These are phyloP conservation scores for Neosalanx taihuensis DNA, from an alignment of 2,797 vertebrate species.

Conservation along the genomic window DNA sequence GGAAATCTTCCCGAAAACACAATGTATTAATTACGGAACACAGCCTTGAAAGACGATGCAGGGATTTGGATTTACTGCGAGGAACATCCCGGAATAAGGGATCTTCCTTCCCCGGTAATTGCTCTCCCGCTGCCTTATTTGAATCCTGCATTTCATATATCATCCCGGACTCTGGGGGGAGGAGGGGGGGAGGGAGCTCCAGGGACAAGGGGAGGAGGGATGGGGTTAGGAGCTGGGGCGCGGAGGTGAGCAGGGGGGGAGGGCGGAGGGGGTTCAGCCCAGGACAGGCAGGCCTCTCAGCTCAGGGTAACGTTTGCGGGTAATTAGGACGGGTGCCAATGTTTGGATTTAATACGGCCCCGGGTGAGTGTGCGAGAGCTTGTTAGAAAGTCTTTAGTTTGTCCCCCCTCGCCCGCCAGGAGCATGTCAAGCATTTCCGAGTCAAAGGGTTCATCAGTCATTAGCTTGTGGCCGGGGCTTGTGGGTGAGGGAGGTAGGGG, in stretches of 20 bases:
- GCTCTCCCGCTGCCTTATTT: conserved; percentile 69
- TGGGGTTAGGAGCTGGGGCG: conserved; percentile 49
- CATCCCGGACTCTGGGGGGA: conserved; percentile 62
- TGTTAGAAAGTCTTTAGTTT: conserved; percentile 75
- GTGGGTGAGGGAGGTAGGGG: conserved; percentile 33
- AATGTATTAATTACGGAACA: conserved; percentile 7
- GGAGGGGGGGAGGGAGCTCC: conserved; percentile 41
- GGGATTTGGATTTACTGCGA: conserved; percentile 24
- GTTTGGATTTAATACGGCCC: conserved; percentile 74
- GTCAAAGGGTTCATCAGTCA: conserved; percentile 73
- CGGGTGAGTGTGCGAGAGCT: conserved; percentile 63
- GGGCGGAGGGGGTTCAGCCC: conserved; percentile 58
- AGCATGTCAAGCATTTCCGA: conserved; percentile 70
- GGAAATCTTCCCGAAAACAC: conserved; percentile 1
- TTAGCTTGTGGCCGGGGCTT: conserved; percentile 55
- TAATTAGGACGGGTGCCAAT: conserved; percentile 77
- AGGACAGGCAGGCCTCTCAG: conserved; percentile 64
- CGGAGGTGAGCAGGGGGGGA: conserved; percentile 55
- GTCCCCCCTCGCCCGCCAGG: conserved; percentile 47
- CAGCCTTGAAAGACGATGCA: conserved; percentile 13
- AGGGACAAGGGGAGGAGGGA: conserved; percentile 47
- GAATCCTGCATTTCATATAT: conserved; percentile 74
- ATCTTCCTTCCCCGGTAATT: conserved; percentile 63
- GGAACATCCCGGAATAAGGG: conserved; percentile 41
- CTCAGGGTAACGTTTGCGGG: conserved; percentile 61